phyloP scores from a whole-genome alignment of 2,113 vertebrate species.

The Ceyx margarethae region DNA sequence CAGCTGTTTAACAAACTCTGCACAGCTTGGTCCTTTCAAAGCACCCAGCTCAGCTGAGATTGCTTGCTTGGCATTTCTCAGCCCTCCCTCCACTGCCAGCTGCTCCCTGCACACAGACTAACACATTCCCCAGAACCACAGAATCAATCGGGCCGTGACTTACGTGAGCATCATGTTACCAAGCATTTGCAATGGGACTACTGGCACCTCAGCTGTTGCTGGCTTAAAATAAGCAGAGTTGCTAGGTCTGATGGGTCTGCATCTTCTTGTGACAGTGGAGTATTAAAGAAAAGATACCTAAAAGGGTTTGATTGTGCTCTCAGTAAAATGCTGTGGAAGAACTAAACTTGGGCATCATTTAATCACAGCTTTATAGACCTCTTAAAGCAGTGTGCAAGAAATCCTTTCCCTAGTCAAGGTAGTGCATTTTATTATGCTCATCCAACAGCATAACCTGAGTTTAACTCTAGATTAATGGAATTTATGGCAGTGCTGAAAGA shows the following conservation, averaged over 20 bases:
- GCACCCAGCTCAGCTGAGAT: background rate
- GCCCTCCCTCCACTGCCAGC: background rate
- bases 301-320: constrained; percentile 34
- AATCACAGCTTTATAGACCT: constrained; percentile 48
- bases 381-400: constrained; percentile 28
- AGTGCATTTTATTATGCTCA: constrained; percentile 34
- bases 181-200: background rate
- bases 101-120: background rate
- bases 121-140: background rate
- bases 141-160: background rate
- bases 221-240: constrained; percentile 46
- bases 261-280: background rate
- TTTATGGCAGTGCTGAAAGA: background rate
- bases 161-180: constrained; percentile 10
- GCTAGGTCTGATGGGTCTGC: background rate
- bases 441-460: constrained; percentile 25
- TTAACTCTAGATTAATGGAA: constrained; percentile 59
- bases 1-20: background rate
- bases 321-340: constrained; percentile 26
- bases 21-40: background rate
- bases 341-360: constrained; percentile 42
- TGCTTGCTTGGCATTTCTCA: background rate
- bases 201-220: constrained; percentile 39
- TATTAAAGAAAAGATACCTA: background rate
- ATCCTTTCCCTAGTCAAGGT: constrained; percentile 16